Evolutionary conservation across 2,888 invertebrate species (phyloP), one percentile per base, ranked within the genome.

Genomic region (Parelbella ahira): DNA sequence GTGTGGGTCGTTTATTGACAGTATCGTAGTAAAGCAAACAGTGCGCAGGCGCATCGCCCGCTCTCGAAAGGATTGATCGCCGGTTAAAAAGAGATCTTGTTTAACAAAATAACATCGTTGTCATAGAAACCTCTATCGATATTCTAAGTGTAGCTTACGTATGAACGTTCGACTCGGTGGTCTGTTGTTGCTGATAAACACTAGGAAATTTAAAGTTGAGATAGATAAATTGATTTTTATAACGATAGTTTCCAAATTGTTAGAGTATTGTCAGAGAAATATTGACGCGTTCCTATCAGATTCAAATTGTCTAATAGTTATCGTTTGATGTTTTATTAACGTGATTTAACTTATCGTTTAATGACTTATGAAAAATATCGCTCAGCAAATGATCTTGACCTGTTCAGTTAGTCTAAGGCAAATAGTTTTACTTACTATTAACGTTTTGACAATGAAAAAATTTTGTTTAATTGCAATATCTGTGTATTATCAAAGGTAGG

Each of bases 101-200:
- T 69, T 69, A 65, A 67, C 61, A 53, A 69, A 70, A 73, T 60
- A 72, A 79, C 68, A 75, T 47, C 58, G 57, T 53, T 57, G 66
- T 60, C 56, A 70, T 65, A 61, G 64, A 70, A 57, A 68, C 59
- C 53, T 57, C 50, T 49, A 45, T 54, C 47, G 50, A 57, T 58
- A 54, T 60, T 55, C 34, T 36, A 36, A 18, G 51, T 54, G 53
- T 48, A 33, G 46, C 53, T 54, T 56, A 27, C 27, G 33, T 19
- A 12, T 24, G 11, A 32, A 18, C 10, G 24, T 6, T 24, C 29
- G 9, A 13, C 41, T 53, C 54, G 78, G 77, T 77, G 81, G 79
- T 76, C 79, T 53, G 28, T 18, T 66, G 60, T 68, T 70, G 60
- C 68, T 54, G 53, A 51, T 67, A 71, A 77, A 75, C 68, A 77